Evolutionary conservation across 2,797 vertebrate species (phyloP), one percentile per base, ranked within the genome.

Genomic region (Crypturellus tataupa): DNA sequence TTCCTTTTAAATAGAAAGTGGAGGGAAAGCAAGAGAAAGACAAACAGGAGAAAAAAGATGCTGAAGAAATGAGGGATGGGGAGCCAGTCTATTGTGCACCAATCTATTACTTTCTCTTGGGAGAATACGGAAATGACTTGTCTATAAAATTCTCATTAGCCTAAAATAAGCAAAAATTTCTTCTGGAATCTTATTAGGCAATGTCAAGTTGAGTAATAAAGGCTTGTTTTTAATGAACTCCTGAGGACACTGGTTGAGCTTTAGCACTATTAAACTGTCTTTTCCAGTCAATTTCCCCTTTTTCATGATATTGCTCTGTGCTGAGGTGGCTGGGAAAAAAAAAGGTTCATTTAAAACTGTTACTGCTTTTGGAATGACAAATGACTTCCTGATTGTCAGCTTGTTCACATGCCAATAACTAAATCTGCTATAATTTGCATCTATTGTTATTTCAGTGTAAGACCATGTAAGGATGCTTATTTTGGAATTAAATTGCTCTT

Each of bases 61-160:
- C 82, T 94, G 67, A 93, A 93, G 81, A 94, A 96, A 94, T 92
- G 77, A 93, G 68, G 73, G 80, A 95, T 85, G 77, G 65, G 62
- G 88, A 90, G 81, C 51, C 92, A 93, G 83, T 83, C 81, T 94
- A 96, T 94, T 89, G 81, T 96, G 85, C 59, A 62, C 87, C 92
- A 91, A 85, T 91, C 82, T 96, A 92, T 97, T 94, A 83, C 84
- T 88, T 97, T 96, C 96, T 97, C 95, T 85, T 95, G 93, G 93
- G 93, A 96, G 63, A 89, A 87, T 93, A 90, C 37, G 90, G 97
- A 98, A 97, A 97, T 97, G 87, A 91, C 92, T 97, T 95, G 90
- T 91, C 96, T 96, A 83, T 97, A 97, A 97, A 98, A 97, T 94
- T 95, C 92, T 95, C 96, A 93, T 97, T 98, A 98, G 77, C 79